These are phyloP conservation scores for Sardina pilchardus DNA, from an alignment of 2,113 vertebrate genomes.

Conservation along the genomic window DNA sequence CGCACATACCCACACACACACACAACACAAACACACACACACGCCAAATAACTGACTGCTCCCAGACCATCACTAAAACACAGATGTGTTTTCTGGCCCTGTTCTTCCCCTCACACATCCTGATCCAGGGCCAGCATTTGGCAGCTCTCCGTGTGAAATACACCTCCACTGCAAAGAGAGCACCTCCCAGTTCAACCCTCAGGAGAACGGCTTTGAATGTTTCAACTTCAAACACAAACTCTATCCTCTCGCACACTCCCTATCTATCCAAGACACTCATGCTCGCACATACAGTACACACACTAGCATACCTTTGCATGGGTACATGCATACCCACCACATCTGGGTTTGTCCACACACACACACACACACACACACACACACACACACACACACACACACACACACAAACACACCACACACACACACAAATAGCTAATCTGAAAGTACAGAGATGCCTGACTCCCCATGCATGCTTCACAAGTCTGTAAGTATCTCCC, in stretches of 20 bases:
- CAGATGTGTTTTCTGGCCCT: slow-evolving; percentile 17
- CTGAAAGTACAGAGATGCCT: background rate
- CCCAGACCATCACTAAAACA: background rate
- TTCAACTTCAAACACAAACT: background rate
- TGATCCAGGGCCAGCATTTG: background rate
- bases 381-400: background rate
- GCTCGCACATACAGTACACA: background rate
- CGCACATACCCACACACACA: background rate
- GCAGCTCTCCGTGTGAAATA: background rate
- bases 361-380: background rate
- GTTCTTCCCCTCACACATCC: background rate
- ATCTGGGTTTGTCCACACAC: background rate
- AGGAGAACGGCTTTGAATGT: background rate
- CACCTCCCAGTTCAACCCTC: background rate
- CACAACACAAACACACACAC: background rate
- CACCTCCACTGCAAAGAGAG: background rate
- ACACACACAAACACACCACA: background rate
- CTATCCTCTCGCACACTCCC: background rate
- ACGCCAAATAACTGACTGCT: background rate
- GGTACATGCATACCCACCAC: too few species aligned
- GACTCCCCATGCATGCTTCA: background rate
- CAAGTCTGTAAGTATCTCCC: too few species aligned
- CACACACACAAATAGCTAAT: background rate
- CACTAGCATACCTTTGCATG: background rate
- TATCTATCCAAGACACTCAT: background rate